These are phyloP conservation scores for Tethea ocularis DNA, from an alignment of 2,888 invertebrate species.

Conservation along the genomic window DNA sequence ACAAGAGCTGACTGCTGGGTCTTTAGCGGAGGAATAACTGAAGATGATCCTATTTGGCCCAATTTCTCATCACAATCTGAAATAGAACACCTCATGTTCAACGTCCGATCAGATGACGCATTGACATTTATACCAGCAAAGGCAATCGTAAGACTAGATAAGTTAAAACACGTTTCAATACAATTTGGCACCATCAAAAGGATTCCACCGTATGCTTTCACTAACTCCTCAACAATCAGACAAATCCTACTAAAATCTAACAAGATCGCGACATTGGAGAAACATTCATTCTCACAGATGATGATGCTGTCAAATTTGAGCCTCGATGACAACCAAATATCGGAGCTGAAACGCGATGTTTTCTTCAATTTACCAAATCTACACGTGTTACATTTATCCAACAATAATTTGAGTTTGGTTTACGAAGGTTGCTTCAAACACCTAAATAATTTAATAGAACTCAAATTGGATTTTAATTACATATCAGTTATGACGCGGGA, in stretches of 20 bases:
- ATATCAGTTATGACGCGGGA: slow-evolving; percentile 90
- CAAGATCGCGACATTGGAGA: slow-evolving; percentile 86
- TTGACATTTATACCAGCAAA: slow-evolving; percentile 89
- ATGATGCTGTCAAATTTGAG: slow-evolving; percentile 87
- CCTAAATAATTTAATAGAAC: slow-evolving; percentile 88
- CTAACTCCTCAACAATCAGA: slow-evolving; percentile 87
- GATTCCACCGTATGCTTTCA: slow-evolving; percentile 89
- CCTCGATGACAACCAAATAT: slow-evolving; percentile 90
- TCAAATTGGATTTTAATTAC: slow-evolving; percentile 91
- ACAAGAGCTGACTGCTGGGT: slow-evolving; percentile 90
- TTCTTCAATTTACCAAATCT: slow-evolving; percentile 89
- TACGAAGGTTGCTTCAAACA: slow-evolving; percentile 94
- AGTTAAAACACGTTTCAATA: slow-evolving; percentile 87
- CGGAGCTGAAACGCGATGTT: slow-evolving; percentile 88
- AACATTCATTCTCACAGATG: slow-evolving; percentile 89
- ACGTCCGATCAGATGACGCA: slow-evolving; percentile 87
- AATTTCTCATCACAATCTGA: slow-evolving; percentile 88
- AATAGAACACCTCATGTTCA: slow-evolving; percentile 87
- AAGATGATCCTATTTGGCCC: slow-evolving; percentile 89
- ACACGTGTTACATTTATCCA: slow-evolving; percentile 90
- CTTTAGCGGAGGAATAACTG: slow-evolving; percentile 84
- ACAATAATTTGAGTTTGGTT: slow-evolving; percentile 92
- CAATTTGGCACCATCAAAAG: slow-evolving; percentile 89
- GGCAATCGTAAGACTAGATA: slow-evolving; percentile 86
- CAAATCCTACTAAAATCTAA: slow-evolving; percentile 88